Evolutionary conservation across 2,888 invertebrate species (phyloP), one percentile per base, ranked within the genome.

Genomic region (Exephanes ischioxanthus): DNA sequence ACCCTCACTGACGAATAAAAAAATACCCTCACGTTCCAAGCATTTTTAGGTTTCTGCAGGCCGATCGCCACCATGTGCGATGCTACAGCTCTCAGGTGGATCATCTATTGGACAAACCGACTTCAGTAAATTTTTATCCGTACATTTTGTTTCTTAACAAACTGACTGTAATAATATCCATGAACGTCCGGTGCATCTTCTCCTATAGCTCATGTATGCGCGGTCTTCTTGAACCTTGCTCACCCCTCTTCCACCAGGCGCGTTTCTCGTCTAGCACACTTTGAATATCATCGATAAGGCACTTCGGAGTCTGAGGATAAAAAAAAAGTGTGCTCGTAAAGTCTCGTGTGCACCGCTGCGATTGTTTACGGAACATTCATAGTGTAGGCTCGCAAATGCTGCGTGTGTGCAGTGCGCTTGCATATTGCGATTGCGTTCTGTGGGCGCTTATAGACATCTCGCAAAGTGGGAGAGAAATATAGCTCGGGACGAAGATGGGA

Each of bases 271-370:
- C 11, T 55, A 45, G 33, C 45, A 67, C 45, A 55, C 45, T 55
- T 75, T 68, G 11, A 45, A 68, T 73, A 58, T 45, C 45, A 58
- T 22, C 73, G 80, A 75, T 81, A 80, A 75, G 37, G 73, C 55
- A 66, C 45, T 55, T 6, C 0, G 55, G 22, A 66, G 67, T 14
- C n/a, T 16, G 58, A 75, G 75, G 68, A 61, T 81, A n/a, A 55
- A 55, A 22, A 22, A 55, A 55, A 73, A 71, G 61, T 63, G 26
- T 30, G 51, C 41, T 63, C 14, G 51, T 51, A 26, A 19, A 53
- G 70, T 19, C 55, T 58, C 72, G 55, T 41, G 71, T 11, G 70
- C 68, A 19, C 11, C 19, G 48, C 19, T 45, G 61, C 22, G 58
- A n/a, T 70, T 78, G 61, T 58, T 61, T 66, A 45, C 70, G 70